Conservation (phyloP, 2,113 vertebrate genomes). For the Tinamus guttatus region DNA sequence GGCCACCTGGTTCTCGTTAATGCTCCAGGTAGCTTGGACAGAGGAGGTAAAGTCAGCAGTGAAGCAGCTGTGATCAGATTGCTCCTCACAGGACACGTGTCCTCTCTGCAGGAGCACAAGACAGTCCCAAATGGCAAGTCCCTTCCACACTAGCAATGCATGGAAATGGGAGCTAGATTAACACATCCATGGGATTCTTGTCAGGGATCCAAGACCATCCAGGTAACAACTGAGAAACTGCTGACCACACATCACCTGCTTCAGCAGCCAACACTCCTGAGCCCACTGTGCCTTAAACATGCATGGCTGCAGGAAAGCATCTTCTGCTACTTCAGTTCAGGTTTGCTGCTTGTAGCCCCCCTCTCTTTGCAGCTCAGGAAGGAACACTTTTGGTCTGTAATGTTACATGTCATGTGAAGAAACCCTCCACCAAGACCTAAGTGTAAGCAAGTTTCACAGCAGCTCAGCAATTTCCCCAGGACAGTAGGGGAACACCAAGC, state of each 20-base stretch:
- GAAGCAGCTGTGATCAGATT: background rate
- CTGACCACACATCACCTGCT: background rate
- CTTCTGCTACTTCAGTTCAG: background rate
- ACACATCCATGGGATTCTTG: background rate
- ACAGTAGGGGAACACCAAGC: background rate
- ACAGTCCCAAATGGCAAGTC: background rate
- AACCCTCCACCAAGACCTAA: background rate
- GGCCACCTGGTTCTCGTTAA: background rate
- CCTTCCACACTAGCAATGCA: background rate
- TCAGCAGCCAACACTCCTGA: background rate
- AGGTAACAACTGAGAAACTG: background rate
- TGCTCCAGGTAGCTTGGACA: background rate
- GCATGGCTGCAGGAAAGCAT: background rate
- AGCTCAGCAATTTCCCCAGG: background rate
- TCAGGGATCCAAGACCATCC: background rate
- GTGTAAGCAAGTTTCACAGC: background rate
- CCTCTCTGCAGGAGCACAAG: background rate
- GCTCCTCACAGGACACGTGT: background rate
- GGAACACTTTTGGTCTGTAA: background rate
- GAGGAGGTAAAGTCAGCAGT: background rate
- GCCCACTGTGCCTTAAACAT: background rate
- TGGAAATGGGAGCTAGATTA: background rate
- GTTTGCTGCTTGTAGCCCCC: background rate
- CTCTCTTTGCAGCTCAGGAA: background rate
- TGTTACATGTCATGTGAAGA: background rate